Evolutionary conservation across 2,797 vertebrate species (phyloP).

Genomic region (Hoplostethus mediterraneus): DNA sequence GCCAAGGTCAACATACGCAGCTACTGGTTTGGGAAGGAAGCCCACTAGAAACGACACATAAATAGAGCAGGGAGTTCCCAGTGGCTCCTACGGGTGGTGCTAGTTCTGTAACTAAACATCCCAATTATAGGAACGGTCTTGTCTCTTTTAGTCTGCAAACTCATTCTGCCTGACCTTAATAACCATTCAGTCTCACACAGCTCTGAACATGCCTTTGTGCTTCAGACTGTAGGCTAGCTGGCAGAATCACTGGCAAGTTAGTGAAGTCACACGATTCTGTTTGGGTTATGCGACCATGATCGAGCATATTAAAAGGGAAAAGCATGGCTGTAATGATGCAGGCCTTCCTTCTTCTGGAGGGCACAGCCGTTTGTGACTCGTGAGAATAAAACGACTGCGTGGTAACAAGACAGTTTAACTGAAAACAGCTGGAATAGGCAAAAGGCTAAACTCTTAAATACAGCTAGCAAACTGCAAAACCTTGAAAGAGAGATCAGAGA

Average conservation of each 20-base stretch:
- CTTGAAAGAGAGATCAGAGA: slow-evolving; percentile 9
- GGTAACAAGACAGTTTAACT: not conserved
- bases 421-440: not conserved
- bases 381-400: no score
- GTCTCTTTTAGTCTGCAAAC: not conserved
- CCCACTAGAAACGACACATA: not conserved
- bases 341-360: not conserved
- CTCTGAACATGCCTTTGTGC: slow-evolving; percentile 30
- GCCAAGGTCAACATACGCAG: slow-evolving; percentile 15
- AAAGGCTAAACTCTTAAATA: slow-evolving; percentile 1
- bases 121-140: slow-evolving; percentile 5
- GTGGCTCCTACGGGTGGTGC: not conserved
- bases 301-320: slow-evolving; percentile 29
- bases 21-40: slow-evolving; percentile 3
- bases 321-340: not conserved
- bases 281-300: slow-evolving; percentile 15
- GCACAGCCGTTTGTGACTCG: not conserved
- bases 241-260: slow-evolving; percentile 27
- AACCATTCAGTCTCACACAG: slow-evolving; percentile 23
- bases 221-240: slow-evolving; percentile 12
- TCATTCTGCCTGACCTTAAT: slow-evolving; percentile 42
- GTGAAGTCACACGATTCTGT: slow-evolving; percentile 37
- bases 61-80: not conserved
- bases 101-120: not conserved
- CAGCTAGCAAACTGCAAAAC: slow-evolving; percentile 1